phyloP scores from a whole-genome alignment of 2,888 invertebrate species.

The Sesamia inferens region DNA sequence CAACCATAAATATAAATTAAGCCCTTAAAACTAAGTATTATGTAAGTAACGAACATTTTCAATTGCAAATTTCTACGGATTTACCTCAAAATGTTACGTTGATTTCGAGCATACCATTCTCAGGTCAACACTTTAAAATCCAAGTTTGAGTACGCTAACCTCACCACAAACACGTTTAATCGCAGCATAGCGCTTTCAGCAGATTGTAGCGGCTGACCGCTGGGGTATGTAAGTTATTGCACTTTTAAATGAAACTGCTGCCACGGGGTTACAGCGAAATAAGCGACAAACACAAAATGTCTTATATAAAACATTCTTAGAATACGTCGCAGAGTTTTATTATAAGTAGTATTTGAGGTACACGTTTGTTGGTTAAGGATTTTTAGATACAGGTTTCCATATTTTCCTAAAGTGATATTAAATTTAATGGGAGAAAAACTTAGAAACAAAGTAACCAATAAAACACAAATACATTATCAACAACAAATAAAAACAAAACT shows the following conservation, averaged over 20 bases:
- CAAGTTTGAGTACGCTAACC: background rate
- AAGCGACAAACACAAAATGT: slow-evolving; percentile 17
- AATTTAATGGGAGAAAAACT: background rate
- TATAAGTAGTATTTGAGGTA: background rate
- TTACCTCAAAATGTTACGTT: background rate
- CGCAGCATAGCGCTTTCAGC: slow-evolving; percentile 13
- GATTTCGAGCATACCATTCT: background rate
- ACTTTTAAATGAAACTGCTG: slow-evolving; percentile 46
- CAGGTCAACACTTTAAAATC: background rate
- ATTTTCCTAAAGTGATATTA: background rate
- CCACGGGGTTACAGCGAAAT: slow-evolving; percentile 12
- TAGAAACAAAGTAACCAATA: background rate
- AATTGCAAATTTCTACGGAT: background rate
- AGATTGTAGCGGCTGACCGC: slow-evolving; percentile 24
- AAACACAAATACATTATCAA: background rate
- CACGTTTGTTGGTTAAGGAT: background rate
- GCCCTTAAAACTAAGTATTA: too few relatives aligned
- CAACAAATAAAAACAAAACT: background rate
- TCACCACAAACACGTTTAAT: slow-evolving; percentile 21
- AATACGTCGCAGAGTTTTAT: background rate
- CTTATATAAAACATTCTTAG: slow-evolving; percentile 50
- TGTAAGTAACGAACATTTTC: background rate
- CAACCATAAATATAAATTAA: too few relatives aligned
- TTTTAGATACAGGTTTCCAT: background rate
- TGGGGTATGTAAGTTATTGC: slow-evolving; percentile 29